phyloP scores from a whole-genome alignment of 2,113 vertebrate genomes.

The Larimichthys polyactis region DNA sequence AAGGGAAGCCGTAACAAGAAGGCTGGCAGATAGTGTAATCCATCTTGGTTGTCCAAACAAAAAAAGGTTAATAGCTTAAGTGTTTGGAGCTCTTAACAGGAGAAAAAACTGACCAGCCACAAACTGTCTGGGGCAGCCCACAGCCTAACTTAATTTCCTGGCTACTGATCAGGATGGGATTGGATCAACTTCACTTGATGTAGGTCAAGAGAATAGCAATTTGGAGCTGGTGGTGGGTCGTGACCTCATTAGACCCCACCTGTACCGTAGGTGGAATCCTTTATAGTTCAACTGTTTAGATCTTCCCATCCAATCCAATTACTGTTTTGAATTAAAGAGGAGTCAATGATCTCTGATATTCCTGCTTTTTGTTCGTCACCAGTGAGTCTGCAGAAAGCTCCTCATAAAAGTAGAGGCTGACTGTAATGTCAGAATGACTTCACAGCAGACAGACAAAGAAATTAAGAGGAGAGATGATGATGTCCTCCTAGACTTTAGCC shows the following conservation, averaged over 20 bases:
- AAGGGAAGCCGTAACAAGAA: slow-evolving; percentile 58
- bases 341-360: slow-evolving; percentile 16
- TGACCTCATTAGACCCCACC: slow-evolving; percentile 34
- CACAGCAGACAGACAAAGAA: slow-evolving; percentile 1
- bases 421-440: slow-evolving; percentile 12
- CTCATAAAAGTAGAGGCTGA: background rate
- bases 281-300: slow-evolving; percentile 8
- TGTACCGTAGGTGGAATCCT: slow-evolving; percentile 1
- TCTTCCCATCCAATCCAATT: background rate
- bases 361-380: background rate
- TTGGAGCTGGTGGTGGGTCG: slow-evolving; percentile 39
- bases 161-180: slow-evolving; percentile 57
- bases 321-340: slow-evolving; percentile 5
- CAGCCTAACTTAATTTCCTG: slow-evolving; percentile 73
- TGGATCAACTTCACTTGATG: slow-evolving; percentile 57
- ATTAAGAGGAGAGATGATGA: slow-evolving; percentile 8
- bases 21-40: slow-evolving; percentile 54
- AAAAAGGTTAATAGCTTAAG: slow-evolving; percentile 77
- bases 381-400: slow-evolving; percentile 28
- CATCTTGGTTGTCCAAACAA: slow-evolving; percentile 62
- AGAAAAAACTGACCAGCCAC: slow-evolving; percentile 63
- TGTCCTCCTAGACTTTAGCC: background rate
- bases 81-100: slow-evolving; percentile 66
- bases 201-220: slow-evolving; percentile 54
- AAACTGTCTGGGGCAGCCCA: slow-evolving; percentile 56